Conservation (phyloP, 2,888 invertebrate species). For the Hydrotaea cyrtoneurina region DNA sequence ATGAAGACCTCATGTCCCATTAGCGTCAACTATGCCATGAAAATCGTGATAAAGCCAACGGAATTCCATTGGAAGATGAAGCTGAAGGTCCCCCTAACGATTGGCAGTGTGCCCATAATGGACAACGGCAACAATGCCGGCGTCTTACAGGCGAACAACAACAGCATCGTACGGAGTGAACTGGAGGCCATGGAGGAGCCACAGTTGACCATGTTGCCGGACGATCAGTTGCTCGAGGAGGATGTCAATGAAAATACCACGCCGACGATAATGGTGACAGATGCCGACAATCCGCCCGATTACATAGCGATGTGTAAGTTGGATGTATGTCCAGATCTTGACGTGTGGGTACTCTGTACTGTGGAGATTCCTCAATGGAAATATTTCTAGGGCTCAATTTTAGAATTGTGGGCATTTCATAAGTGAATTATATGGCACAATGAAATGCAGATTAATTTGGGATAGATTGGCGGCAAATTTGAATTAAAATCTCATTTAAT, state of each 20-base stretch:
- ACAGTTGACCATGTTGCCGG: constrained; percentile 28
- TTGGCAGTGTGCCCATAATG: constrained; percentile 84
- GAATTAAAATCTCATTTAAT: too few relatives aligned
- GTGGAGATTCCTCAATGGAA: too few relatives aligned
- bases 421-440: too few relatives aligned
- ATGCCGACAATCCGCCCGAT: constrained; percentile 79
- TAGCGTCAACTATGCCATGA: constrained; percentile 87
- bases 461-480: too few relatives aligned
- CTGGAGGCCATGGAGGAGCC: constrained; percentile 19
- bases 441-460: too few relatives aligned
- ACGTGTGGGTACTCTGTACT: too few relatives aligned
- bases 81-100: constrained; percentile 85
- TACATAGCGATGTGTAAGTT: constrained; percentile 78
- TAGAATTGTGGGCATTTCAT: too few relatives aligned
- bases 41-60: constrained; percentile 83
- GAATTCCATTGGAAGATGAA: constrained; percentile 86
- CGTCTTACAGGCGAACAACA: constrained; percentile 57
- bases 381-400: too few relatives aligned
- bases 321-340: too few relatives aligned
- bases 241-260: constrained; percentile 56
- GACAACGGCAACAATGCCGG: constrained; percentile 80
- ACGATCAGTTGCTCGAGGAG: constrained; percentile 40
- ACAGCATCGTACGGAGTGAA: constrained; percentile 46
- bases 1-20: constrained; percentile 86
- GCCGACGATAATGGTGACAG: constrained; percentile 73